Conservation (phyloP, 2,113 vertebrate genomes). For the Tetraodon nigroviridis region DNA sequence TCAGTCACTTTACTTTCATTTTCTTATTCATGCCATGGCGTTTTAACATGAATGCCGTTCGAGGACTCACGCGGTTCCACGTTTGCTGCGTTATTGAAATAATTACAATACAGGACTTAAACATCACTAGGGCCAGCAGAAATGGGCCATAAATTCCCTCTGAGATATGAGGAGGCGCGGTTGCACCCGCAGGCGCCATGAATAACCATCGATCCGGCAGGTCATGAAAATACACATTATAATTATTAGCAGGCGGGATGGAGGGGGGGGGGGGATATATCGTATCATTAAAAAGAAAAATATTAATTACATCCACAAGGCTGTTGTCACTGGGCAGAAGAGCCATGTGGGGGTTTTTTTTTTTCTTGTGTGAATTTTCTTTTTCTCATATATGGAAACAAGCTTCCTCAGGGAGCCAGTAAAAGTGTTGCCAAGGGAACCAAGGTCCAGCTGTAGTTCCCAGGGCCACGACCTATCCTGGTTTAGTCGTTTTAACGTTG, state of each 20-base stretch:
- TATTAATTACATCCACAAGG: background rate
- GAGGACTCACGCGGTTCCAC: no score
- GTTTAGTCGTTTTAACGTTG: constrained; percentile 18
- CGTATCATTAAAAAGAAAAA: background rate
- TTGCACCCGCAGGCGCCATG: background rate
- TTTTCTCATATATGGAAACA: no score
- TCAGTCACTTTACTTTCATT: background rate
- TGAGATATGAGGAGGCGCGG: background rate
- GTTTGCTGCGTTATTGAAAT: background rate
- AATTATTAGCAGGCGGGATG: background rate
- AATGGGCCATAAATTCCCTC: background rate
- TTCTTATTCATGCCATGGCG: background rate
- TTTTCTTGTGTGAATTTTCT: no score
- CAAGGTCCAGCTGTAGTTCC: constrained; percentile 9
- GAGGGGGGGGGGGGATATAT: background rate
- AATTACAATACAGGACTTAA: background rate
- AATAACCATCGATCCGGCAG: background rate
- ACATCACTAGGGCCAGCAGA: background rate
- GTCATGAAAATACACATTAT: background rate
- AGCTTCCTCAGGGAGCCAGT: no score
- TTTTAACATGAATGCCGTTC: background rate
- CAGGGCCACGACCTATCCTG: no score
- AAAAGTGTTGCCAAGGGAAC: constrained; percentile 8
- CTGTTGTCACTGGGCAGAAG: background rate
- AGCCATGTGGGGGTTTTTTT: background rate